Conservation (phyloP, 1,140 invertebrate genomes). For the Lithobius niger region DNA sequence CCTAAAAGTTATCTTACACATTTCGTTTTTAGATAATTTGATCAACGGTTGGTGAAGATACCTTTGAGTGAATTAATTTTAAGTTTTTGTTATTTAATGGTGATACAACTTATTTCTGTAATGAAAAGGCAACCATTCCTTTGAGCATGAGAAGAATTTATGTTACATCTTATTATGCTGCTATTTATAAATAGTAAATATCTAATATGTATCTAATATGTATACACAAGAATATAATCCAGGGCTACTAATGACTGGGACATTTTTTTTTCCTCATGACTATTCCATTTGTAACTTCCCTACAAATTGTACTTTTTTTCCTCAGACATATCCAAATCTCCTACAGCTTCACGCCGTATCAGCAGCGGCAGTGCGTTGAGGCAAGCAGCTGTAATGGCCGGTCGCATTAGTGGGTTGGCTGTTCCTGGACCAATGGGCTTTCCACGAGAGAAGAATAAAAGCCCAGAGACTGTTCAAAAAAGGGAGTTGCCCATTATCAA, state of each 20-base stretch:
- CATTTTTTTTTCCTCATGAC: neutral
- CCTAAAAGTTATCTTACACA: no score
- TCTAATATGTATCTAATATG: no score
- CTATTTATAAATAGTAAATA: no score
- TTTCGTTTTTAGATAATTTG: no score
- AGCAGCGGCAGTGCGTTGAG: slow-evolving; percentile 24
- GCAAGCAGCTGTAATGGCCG: slow-evolving; percentile 8
- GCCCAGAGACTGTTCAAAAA: slow-evolving; percentile 30
- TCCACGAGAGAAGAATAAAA: slow-evolving; percentile 11
- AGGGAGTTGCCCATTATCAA: slow-evolving; percentile 80
- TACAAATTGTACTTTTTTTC: neutral
- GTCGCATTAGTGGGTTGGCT: slow-evolving; percentile 7
- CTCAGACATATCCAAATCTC: slow-evolving; percentile 14
- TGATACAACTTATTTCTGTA: no score
- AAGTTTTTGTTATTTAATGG: no score
- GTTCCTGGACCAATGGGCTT: neutral
- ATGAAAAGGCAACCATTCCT: no score
- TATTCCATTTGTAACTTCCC: slow-evolving; percentile 10
- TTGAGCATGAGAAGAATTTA: no score
- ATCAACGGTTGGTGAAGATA: no score
- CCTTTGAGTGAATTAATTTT: no score
- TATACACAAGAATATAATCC: slow-evolving; percentile 8
- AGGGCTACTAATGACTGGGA: neutral
- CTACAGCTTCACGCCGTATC: slow-evolving; percentile 23
- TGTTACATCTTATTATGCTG: no score